Percentiles rank a stretch among this genome's conserved stretches.
These are phyloP conservation scores for Pteruthius melanotis DNA, from an alignment of 2,113 vertebrate species.

Conservation along the genomic window DNA sequence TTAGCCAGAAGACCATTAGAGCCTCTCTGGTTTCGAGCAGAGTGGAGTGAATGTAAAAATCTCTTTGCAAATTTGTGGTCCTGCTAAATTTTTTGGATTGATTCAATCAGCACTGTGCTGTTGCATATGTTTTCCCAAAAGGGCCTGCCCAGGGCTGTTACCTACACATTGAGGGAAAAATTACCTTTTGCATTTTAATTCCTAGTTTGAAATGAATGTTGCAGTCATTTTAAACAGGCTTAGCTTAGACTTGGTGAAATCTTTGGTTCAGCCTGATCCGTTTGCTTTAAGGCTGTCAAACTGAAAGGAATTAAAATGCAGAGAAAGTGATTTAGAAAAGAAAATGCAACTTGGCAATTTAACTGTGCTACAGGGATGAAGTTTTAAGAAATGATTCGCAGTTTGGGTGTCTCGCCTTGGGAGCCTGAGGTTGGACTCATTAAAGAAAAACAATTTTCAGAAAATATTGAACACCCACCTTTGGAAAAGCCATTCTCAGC, in stretches of 20 bases:
- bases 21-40: neutral
- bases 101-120: neutral
- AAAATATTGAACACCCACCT: neutral
- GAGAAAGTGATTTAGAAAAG: neutral
- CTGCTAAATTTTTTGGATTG: neutral
- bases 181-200: neutral
- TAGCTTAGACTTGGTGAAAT: neutral
- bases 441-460: neutral
- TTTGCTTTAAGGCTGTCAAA: constrained; percentile 6
- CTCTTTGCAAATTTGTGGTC: neutral
- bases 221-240: neutral
- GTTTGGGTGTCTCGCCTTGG: neutral
- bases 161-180: neutral
- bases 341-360: constrained; percentile 24
- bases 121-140: neutral
- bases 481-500: neutral
- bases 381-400: neutral
- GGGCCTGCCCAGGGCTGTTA: neutral
- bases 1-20: neutral
- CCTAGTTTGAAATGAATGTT: neutral
- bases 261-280: neutral
- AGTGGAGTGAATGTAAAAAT: constrained; percentile 2
- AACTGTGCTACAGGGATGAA: neutral
- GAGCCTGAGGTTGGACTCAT: neutral
- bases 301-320: neutral